Conservation (phyloP, 2,113 vertebrate species). For the Dicaeum eximium region DNA sequence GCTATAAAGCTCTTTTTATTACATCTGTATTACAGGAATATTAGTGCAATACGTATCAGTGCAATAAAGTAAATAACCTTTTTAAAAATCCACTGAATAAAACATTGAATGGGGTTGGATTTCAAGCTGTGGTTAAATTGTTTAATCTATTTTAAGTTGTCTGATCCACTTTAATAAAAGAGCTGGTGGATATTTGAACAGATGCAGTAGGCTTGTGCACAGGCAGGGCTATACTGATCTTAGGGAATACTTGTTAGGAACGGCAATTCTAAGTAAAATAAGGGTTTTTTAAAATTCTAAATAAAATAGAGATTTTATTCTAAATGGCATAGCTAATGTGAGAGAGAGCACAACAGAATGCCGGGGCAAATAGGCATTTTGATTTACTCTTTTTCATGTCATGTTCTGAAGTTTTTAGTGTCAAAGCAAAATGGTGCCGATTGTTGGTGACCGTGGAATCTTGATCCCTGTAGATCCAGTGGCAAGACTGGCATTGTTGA, state of each 20-base stretch:
- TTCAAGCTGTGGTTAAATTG: neutral
- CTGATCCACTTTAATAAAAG: neutral
- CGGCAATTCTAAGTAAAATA: neutral
- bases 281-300: neutral
- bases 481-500: neutral
- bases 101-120: neutral
- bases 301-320: neutral
- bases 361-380: accelerated
- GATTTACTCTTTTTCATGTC: neutral
- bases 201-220: neutral
- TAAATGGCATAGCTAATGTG: neutral
- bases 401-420: neutral
- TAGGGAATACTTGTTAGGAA: neutral
- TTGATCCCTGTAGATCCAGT: neutral
- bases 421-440: neutral
- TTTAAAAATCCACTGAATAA: neutral
- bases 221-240: neutral
- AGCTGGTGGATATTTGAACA: neutral
- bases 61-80: neutral
- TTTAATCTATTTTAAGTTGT: neutral
- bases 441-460: neutral
- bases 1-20: neutral
- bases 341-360: neutral
- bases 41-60: neutral
- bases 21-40: neutral